Evolutionary conservation across 1,140 invertebrate genomes (phyloP).

Genomic region (Manduca sexta): DNA sequence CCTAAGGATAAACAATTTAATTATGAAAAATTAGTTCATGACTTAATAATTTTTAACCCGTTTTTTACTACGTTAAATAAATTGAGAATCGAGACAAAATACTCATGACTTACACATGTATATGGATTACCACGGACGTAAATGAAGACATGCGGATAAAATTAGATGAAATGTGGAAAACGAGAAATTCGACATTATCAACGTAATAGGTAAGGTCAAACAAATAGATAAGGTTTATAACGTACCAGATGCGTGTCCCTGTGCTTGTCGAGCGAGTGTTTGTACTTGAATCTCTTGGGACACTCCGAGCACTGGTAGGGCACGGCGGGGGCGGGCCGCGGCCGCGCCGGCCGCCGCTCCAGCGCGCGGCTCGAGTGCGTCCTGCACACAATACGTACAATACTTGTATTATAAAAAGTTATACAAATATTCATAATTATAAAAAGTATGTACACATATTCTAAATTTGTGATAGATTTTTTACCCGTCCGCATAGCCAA

Average conservation of each 20-base stretch:
- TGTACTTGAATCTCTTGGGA: constrained; percentile 55
- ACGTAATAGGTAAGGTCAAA: neutral
- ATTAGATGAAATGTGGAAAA: no score
- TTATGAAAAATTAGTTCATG: neutral
- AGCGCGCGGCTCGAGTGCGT: constrained; percentile 27
- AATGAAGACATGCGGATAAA: neutral
- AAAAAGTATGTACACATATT: no score
- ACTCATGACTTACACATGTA: no score
- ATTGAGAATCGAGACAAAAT: no score
- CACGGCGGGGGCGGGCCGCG: constrained; percentile 25
- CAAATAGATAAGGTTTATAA: neutral
- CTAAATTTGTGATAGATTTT: no score
- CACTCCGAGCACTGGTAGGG: constrained; percentile 48
- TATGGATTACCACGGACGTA: neutral
- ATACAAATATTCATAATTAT: no score
- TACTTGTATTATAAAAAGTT: no score
- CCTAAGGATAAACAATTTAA: constrained; percentile 37
- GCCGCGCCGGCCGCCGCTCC: constrained; percentile 29
- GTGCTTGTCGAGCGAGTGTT: constrained; percentile 56
- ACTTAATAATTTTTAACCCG: no score
- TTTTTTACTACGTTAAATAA: no score
- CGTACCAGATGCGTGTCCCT: constrained; percentile 58
- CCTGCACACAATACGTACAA: neutral
- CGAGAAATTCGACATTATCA: neutral
- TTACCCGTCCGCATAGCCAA: no score